Base-by-base conservation (phyloP, 2,888 invertebrate genomes). In the Oasisia sp. region DNA sequence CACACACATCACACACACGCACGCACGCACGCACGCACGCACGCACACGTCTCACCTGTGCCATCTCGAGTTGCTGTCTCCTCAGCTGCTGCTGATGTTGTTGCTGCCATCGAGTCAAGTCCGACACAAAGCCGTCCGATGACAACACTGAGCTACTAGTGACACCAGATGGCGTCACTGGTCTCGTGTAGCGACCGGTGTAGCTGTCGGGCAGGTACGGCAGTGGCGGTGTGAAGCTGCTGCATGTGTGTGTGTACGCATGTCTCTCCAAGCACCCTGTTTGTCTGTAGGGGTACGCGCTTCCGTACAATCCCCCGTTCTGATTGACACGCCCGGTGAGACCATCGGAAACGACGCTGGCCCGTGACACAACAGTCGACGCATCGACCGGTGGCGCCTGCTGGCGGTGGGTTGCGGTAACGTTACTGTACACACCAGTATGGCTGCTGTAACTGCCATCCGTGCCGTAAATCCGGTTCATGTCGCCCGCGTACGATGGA, bases 61-160 rank as follows among this genome's bases (percentile, higher is more conserved):
- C 45, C 27, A 56, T 92, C 89, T 94, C 94, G 5, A 94, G 91
- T 32, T 94, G 94, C 91, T 94, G 94, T 90, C 93, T 93, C 50
- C 93, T 91, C 90, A 95, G 93, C 90, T 94, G 93, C 32, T 95
- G 94, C 91, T 94, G 94, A 90, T 95, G 95, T 58, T 94, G 94
- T 92, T 95, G 95, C 93, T 95, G 95, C 95, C 95, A 95, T 45
- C 94, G 94, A 1, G 95, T 94, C 89, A 95, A 92, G 92, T 95
- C 94, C 12, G 45, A 91, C 32, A 38, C 50, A 74, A 74, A 74
- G 27, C 74, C 74, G 2, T 74, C 74, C 27, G 74, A 3, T 74
- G 74, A 74, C 74, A 74, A 7, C 2, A 74, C 74, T 0, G 50
- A 50, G 5, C 19, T 74, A n/a, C 74, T 74, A 27, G 74, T 74